Percentiles rank a stretch among this genome's conserved stretches.
phyloP scores from a whole-genome alignment of 1,140 invertebrate species.

The Cherax quadricarinatus region DNA sequence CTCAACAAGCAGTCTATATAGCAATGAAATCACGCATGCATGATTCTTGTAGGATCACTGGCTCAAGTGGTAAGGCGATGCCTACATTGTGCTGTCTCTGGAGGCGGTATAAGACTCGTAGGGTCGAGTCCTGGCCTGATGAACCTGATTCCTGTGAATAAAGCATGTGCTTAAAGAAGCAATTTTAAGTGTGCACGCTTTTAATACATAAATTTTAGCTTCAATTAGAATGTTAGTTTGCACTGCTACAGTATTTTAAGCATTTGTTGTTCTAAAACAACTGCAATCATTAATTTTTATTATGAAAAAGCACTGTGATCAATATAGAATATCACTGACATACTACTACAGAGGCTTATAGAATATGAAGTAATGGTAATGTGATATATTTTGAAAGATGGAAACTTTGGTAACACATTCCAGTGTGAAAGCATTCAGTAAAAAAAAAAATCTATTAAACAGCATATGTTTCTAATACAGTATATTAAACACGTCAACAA shows the following conservation, averaged over 20 bases:
- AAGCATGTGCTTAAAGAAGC: conserved; percentile 42
- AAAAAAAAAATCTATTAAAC: background rate
- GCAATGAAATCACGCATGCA: conserved; percentile 44
- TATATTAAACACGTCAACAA: conserved; percentile 10
- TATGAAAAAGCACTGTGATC: conserved; percentile 27
- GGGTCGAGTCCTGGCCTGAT: too few species aligned
- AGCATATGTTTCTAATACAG: background rate
- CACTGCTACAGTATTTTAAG: conserved; percentile 27
- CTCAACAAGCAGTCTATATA: too few species aligned
- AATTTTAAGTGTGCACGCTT: conserved; percentile 24
- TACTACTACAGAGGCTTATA: conserved; percentile 2
- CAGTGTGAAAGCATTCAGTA: background rate
- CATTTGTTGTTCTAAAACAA: conserved; percentile 21
- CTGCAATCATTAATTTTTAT: background rate
- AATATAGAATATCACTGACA: conserved; percentile 4
- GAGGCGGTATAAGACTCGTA: too few species aligned
- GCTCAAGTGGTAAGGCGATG: conserved; percentile 33
- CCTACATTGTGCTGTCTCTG: background rate
- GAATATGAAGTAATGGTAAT: conserved; percentile 9
- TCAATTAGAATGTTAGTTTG: conserved; percentile 20
- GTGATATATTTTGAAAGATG: background rate
- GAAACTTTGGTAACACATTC: background rate
- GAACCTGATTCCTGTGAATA: conserved; percentile 48
- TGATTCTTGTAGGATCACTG: conserved; percentile 54
- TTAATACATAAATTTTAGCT: too few species aligned